These are phyloP conservation scores for Melitaea athalia DNA, from an alignment of 2,888 invertebrate species.

Conservation along the genomic window DNA sequence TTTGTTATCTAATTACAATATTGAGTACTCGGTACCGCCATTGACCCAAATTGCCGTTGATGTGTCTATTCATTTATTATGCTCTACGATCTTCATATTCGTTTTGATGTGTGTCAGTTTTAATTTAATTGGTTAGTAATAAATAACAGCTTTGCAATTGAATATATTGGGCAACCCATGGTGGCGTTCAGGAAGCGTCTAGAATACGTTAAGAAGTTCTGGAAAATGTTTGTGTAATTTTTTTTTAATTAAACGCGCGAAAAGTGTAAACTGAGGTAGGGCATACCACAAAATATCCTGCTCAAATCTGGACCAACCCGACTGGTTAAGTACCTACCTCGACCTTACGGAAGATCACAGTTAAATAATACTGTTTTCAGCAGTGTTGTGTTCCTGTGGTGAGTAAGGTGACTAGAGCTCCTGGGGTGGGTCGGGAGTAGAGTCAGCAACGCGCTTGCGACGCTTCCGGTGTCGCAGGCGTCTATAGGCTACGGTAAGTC, in stretches of 20 bases:
- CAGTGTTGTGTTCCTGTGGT: too few species aligned
- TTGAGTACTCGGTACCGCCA: neutral
- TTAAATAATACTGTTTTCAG: too few species aligned
- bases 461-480: too few species aligned
- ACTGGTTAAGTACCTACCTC: too few species aligned
- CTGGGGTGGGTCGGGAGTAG: too few species aligned
- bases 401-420: too few species aligned
- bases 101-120: neutral
- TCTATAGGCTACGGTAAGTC: too few species aligned
- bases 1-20: constrained; percentile 10
- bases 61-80: neutral
- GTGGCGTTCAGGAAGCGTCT: constrained; percentile 14
- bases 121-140: neutral
- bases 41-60: neutral
- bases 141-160: neutral
- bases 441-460: too few species aligned
- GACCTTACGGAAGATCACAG: too few species aligned
- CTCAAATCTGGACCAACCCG: too few species aligned
- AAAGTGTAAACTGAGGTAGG: neutral
- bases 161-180: constrained; percentile 19
- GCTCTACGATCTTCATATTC: neutral
- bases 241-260: neutral
- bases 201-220: constrained; percentile 18
- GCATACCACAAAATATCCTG: too few species aligned
- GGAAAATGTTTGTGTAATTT: constrained; percentile 3